Evolutionary conservation across 2,888 invertebrate species (phyloP).

Genomic region (Oscheius sp.): DNA sequence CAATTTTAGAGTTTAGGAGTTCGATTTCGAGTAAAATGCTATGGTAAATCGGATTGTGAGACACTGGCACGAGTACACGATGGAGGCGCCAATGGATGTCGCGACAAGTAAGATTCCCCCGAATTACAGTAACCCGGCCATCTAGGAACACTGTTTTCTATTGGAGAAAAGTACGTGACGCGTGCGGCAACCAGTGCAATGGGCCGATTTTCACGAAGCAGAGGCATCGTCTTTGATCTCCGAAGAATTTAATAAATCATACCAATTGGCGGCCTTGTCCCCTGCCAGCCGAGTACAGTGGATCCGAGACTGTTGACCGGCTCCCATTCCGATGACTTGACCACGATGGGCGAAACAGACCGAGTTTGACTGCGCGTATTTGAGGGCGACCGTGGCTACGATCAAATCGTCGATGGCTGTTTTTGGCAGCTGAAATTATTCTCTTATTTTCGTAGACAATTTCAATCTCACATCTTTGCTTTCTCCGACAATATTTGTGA

Average conservation of each 20-base stretch:
- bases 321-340: constrained; percentile 85
- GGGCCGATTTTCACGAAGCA: constrained; percentile 38
- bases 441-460: neutral
- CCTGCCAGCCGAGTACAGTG: constrained; percentile 97
- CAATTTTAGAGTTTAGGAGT: constrained; percentile 48
- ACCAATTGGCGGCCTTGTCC: constrained; percentile 96
- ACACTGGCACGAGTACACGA: constrained; percentile 71
- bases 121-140: neutral
- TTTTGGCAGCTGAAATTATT: constrained; percentile 79
- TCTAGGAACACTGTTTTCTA: constrained; percentile 49
- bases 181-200: constrained; percentile 52
- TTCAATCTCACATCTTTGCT: constrained; percentile 77
- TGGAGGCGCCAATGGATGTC: constrained; percentile 71
- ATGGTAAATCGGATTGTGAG: constrained; percentile 72
- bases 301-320: constrained; percentile 98
- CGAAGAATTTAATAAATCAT: constrained; percentile 33
- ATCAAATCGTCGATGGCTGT: constrained; percentile 88
- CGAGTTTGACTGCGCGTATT: constrained; percentile 98
- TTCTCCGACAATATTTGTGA: constrained; percentile 84
- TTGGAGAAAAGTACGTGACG: constrained; percentile 53
- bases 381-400: constrained; percentile 93
- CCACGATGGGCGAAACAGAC: constrained; percentile 95
- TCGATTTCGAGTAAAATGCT: constrained; percentile 70
- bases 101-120: constrained; percentile 43
- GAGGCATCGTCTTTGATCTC: constrained; percentile 21